Percentiles rank a stretch among this genome's conserved stretches.
These are phyloP conservation scores for Bombus sibiricus DNA, from an alignment of 1,140 invertebrate genomes.

Conservation along the genomic window DNA sequence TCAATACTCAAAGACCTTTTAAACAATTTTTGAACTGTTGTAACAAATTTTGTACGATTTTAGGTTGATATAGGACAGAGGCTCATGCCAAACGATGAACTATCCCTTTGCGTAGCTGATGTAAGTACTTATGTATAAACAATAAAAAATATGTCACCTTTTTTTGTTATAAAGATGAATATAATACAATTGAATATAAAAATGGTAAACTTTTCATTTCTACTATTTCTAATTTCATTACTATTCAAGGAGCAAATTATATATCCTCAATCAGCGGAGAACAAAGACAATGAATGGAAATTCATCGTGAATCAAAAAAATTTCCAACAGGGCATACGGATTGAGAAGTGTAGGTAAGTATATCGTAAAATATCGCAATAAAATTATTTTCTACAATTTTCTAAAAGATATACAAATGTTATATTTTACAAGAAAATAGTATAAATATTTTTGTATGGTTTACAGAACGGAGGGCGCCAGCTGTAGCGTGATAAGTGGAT, in stretches of 20 bases:
- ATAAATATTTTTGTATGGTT: background rate
- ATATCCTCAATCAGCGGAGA: constrained; percentile 81
- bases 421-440: background rate
- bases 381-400: background rate
- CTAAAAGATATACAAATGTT: background rate
- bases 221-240: background rate
- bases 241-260: constrained; percentile 77
- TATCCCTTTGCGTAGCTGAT: constrained; percentile 24
- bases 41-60: background rate
- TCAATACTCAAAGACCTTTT: background rate
- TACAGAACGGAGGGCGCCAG: constrained; percentile 84
- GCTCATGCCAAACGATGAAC: constrained; percentile 1
- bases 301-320: constrained; percentile 84
- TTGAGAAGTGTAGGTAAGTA: constrained; percentile 83
- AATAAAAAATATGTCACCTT: background rate
- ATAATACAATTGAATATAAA: background rate
- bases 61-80: constrained; percentile 46
- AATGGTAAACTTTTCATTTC: background rate
- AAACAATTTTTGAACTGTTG: background rate
- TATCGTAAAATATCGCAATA: background rate
- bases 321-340: constrained; percentile 83
- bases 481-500: constrained; percentile 69
- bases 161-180: background rate
- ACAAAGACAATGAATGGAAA: constrained; percentile 82
- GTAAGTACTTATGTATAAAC: constrained; percentile 16